Evolutionary conservation across 2,797 vertebrate genomes (phyloP).

Genomic region (Adrianichthys oophorus): DNA sequence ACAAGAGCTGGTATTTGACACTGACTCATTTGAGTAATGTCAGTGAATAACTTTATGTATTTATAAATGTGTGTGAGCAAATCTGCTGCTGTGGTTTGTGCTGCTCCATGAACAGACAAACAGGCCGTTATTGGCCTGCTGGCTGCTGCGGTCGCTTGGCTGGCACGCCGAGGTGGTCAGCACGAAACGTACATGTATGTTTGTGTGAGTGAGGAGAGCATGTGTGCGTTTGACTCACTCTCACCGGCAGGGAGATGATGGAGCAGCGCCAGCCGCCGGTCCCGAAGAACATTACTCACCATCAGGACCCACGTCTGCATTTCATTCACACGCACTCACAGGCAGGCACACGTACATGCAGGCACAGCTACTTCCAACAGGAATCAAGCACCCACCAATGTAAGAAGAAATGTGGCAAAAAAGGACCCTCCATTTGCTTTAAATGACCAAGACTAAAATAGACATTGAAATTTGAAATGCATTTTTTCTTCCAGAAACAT

Average conservation of each 20-base stretch:
- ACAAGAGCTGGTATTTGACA: conserved; percentile 67
- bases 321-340: conserved; percentile 43
- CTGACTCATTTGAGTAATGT: conserved; percentile 64
- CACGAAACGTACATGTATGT: conserved; percentile 33
- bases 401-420: too few species aligned
- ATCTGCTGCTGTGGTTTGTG: conserved; percentile 55
- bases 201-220: conserved; percentile 4
- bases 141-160: conserved; percentile 55
- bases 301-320: conserved; percentile 62
- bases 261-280: conserved; percentile 70
- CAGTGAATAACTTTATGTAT: conserved; percentile 51
- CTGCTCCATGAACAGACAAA: conserved; percentile 51
- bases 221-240: conserved; percentile 67
- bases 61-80: conserved; percentile 23
- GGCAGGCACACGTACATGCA: conserved; percentile 20
- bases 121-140: conserved; percentile 67
- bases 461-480: too few species aligned
- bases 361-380: too few species aligned
- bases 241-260: conserved; percentile 71
- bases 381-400: too few species aligned
- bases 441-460: too few species aligned
- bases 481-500: too few species aligned
- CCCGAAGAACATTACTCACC: conserved; percentile 78
- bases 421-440: too few species aligned
- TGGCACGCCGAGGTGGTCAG: conserved; percentile 65